Evolutionary conservation across 2,797 vertebrate species (phyloP).

Genomic region (Gambusia yucatana): DNA sequence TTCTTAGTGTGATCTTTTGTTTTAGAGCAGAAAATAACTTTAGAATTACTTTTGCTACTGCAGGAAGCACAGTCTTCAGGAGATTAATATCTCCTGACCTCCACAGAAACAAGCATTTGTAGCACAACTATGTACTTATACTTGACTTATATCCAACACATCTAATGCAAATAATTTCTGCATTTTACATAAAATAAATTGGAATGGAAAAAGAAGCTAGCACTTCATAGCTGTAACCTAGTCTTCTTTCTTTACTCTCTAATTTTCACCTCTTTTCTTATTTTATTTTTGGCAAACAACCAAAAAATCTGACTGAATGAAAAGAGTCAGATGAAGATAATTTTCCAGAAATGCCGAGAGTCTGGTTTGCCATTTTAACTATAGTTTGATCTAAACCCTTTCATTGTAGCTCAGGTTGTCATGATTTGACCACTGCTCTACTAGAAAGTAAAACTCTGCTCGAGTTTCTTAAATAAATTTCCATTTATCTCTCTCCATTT

Average conservation of each 20-base stretch:
- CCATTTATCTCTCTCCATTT: background rate
- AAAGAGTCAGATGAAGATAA: background rate
- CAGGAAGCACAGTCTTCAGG: conserved; percentile 19
- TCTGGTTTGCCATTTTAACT: background rate
- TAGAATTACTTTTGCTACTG: conserved; percentile 26
- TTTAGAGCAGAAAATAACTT: conserved; percentile 16
- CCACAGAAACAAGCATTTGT: conserved; percentile 5
- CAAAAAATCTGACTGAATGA: background rate
- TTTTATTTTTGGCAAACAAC: background rate
- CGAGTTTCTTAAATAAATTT: background rate
- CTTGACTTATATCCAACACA: background rate
- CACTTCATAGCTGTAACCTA: background rate
- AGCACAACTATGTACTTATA: background rate
- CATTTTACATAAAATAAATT: background rate
- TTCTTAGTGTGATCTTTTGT: conserved; percentile 1
- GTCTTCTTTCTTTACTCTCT: background rate
- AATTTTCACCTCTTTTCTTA: background rate
- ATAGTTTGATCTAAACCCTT: background rate
- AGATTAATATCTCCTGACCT: conserved; percentile 25
- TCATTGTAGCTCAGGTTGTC: background rate
- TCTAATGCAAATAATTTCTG: too few species aligned
- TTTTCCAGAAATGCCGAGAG: background rate
- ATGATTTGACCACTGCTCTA: background rate
- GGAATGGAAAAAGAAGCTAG: background rate
- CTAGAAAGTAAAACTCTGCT: background rate